phyloP scores from a whole-genome alignment of 2,888 invertebrate genomes.

The Ophraella communa region DNA sequence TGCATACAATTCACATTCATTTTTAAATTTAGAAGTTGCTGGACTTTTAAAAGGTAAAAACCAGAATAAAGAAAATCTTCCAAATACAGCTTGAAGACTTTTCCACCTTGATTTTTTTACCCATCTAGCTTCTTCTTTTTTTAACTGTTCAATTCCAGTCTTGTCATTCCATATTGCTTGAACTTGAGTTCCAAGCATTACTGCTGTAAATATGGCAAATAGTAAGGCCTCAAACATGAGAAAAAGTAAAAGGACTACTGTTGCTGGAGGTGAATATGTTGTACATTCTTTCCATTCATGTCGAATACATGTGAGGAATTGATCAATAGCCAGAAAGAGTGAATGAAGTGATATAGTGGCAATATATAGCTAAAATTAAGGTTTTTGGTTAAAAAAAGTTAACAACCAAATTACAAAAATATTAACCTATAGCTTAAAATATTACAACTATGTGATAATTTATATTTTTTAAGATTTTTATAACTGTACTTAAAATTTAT shows the following conservation, averaged over 20 bases:
- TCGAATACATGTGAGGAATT: constrained; percentile 91
- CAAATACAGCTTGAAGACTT: constrained; percentile 96
- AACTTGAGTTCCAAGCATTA: constrained; percentile 90
- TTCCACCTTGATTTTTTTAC: constrained; percentile 92
- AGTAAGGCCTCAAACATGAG: constrained; percentile 92
- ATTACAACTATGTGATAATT: too few species aligned
- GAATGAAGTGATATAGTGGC: constrained; percentile 96
- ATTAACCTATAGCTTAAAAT: too few species aligned
- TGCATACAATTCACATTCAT: constrained; percentile 83
- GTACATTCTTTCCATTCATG: constrained; percentile 96
- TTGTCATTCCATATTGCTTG: constrained; percentile 99
- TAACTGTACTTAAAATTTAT: too few species aligned
- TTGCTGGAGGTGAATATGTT: constrained; percentile 92
- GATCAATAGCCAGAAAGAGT: constrained; percentile 87
- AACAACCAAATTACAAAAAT: too few species aligned
- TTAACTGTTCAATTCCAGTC: constrained; percentile 97
- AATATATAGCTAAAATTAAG: constrained; percentile 86
- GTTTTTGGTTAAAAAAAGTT: neutral
- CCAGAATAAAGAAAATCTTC: constrained; percentile 93
- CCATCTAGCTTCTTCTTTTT: constrained; percentile 94
- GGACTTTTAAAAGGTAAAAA: constrained; percentile 91
- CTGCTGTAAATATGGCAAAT: constrained; percentile 96
- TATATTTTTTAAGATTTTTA: too few species aligned
- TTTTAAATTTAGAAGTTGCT: constrained; percentile 72
- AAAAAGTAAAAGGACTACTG: constrained; percentile 89